Base-by-base conservation (phyloP, 2,888 invertebrate genomes). In the Homarus gammarus region DNA sequence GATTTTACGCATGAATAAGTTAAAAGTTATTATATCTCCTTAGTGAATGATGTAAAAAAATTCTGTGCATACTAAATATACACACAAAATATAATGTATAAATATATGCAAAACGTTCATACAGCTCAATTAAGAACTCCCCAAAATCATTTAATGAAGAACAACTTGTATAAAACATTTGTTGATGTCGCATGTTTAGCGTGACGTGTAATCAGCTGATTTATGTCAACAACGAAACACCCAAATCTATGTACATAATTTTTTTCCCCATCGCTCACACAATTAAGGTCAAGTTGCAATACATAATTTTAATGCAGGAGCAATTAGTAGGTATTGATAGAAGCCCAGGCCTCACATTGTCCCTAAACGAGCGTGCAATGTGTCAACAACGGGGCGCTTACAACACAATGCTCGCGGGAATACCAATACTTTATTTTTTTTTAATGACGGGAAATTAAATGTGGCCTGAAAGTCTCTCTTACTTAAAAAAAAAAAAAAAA, bases 231-330 rank as follows among this genome's bases (percentile, higher is more conserved):
- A 64, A 8, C 1, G 64, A 6, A 5, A 27, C 64, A n/a, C 64
- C 6, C 8, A 64, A 64, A 64, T 64, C 10, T 64, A 27, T 22
- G 22, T 64, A 64, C 22, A 64, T 64, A 27, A 27, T 27, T 64
- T 1, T 64, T 56, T 64, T 2, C 27, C 27, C 64, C 6, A 56
- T 56, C 22, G 64, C 64, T 64, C 27, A 64, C 64, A 27, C 64
- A 64, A 64, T 64, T 64, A 64, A 64, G 64, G 64, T 64, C 64
- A 64, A 27, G 64, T 64, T 64, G 64, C 64, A 27, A 64, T 27
- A 27, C 64, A 64, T 64, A 27, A 64, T 64, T n/a, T 64, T 64
- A n/a, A 64, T 64, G 6, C 5, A 64, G 64, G 27, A 64, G 64
- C 64, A 64, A 64, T 64, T 27, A 64, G 64, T 27, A 27, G 27